Evolutionary conservation across 2,797 vertebrate species (phyloP).

Genomic region (Heterohyrax brucei): DNA sequence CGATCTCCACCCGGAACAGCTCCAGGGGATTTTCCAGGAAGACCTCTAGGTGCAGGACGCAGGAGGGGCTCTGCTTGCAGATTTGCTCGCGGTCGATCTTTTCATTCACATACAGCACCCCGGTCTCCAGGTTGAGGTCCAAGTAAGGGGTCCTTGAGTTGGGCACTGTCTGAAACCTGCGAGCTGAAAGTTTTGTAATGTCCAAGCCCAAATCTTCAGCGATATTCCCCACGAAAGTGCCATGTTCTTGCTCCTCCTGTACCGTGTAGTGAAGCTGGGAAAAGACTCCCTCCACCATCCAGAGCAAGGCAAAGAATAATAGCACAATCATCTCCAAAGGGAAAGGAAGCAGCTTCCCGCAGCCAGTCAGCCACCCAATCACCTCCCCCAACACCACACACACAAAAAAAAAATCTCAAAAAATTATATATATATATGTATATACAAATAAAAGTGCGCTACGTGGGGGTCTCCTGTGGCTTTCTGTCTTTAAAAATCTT

Average conservation of each 20-base stretch:
- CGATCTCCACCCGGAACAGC: constrained; percentile 98
- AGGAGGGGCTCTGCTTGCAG: constrained; percentile 96
- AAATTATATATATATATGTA: too few relatives aligned
- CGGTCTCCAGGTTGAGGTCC: constrained; percentile 98
- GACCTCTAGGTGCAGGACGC: constrained; percentile 98
- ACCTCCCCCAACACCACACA: constrained; percentile 84
- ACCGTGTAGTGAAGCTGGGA: constrained; percentile 98
- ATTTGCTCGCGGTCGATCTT: constrained; percentile 98
- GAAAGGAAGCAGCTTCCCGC: constrained; percentile 78
- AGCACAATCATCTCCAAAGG: constrained; percentile 96
- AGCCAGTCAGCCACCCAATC: constrained; percentile 85
- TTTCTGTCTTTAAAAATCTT: constrained; percentile 75
- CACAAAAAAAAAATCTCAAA: constrained; percentile 6
- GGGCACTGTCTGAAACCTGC: constrained; percentile 97
- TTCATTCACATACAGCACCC: constrained; percentile 96
- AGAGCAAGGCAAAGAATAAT: constrained; percentile 94
- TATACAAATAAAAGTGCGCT: constrained; percentile 76
- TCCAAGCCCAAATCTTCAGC: constrained; percentile 99
- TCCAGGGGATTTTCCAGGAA: constrained; percentile 98
- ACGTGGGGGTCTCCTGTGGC: constrained; percentile 46
- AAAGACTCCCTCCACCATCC: constrained; percentile 93
- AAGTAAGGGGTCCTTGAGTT: constrained; percentile 96
- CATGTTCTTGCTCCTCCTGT: constrained; percentile 97
- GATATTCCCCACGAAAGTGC: constrained; percentile 99
- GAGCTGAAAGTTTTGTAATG: constrained; percentile 97